These are phyloP conservation scores for Phoenicopterus ruber DNA, from an alignment of 2,113 vertebrate species.

Conservation along the genomic window DNA sequence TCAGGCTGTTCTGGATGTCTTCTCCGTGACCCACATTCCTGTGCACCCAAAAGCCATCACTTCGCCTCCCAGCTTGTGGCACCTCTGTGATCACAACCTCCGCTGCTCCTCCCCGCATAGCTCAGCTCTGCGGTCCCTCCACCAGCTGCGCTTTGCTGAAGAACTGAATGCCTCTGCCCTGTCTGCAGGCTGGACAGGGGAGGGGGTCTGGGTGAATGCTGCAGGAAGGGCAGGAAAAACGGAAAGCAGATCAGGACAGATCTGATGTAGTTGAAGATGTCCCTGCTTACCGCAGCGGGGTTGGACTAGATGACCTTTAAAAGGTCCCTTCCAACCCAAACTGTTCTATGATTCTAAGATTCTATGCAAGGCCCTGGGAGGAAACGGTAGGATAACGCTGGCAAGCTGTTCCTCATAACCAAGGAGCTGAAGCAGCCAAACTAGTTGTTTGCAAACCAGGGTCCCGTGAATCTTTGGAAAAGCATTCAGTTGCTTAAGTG, in stretches of 20 bases:
- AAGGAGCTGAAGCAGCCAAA: not conserved
- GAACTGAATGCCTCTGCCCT: not conserved
- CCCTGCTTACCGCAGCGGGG: too few relatives aligned
- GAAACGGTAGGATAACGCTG: not conserved
- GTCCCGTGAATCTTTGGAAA: not conserved
- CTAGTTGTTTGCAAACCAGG: not conserved
- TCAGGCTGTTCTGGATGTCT: not conserved
- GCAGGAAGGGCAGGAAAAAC: not conserved
- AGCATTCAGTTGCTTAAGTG: not conserved
- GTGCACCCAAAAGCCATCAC: not conserved
- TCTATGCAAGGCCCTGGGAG: not conserved
- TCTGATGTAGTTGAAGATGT: too few relatives aligned
- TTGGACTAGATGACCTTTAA: too few relatives aligned
- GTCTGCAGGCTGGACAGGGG: not conserved
- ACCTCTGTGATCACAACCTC: not conserved
- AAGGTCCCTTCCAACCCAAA: too few relatives aligned
- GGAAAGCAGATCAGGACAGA: not conserved
- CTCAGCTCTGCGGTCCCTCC: not conserved
- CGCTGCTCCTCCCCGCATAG: fast-evolving
- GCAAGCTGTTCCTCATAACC: not conserved
- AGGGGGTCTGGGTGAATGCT: fast-evolving
- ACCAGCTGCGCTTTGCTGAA: not conserved
- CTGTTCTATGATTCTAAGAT: too few relatives aligned
- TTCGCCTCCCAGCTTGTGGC: not conserved
- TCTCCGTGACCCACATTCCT: not conserved